Evolutionary conservation across 92 coral and sea anemone genomes (phyloP).

Genomic region (Isaurus tuberculatus): DNA sequence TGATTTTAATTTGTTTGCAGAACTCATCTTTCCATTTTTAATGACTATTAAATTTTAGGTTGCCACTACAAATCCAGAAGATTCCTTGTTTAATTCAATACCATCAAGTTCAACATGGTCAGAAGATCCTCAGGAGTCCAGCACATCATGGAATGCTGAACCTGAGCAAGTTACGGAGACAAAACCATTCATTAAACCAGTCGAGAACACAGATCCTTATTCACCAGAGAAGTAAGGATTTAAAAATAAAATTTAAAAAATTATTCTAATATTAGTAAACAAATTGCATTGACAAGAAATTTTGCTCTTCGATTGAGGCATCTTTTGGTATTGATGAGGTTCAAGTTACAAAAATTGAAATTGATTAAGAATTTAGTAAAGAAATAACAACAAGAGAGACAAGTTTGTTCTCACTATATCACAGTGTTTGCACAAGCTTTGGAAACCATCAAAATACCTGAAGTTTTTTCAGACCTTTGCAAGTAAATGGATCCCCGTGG

Average conservation of each 20-base stretch:
- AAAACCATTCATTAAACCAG: neutral
- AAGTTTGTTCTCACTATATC: no score
- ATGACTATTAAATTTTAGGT: constrained; percentile 17
- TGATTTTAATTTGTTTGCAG: neutral
- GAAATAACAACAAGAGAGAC: no score
- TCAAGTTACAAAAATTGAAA: no score
- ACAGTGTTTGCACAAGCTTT: no score
- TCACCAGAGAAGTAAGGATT: constrained; percentile 25
- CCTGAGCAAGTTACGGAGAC: constrained; percentile 46
- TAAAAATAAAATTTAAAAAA: no score
- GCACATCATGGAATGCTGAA: constrained; percentile 73
- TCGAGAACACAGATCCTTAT: constrained; percentile 28
- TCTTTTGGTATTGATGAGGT: no score
- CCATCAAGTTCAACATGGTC: constrained; percentile 72
- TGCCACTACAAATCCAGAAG: constrained; percentile 53
- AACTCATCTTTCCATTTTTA: neutral
- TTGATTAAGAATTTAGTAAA: no score
- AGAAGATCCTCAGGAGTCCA: constrained; percentile 48
- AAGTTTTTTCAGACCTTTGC: no score
- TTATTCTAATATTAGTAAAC: no score
- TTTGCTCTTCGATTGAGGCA: neutral
- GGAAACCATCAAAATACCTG: no score
- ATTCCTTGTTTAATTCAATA: constrained; percentile 62
- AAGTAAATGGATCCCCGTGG: no score
- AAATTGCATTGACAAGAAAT: neutral